Base-by-base conservation (phyloP, 2,797 vertebrate species). In the Enteromius fasciolatus region DNA sequence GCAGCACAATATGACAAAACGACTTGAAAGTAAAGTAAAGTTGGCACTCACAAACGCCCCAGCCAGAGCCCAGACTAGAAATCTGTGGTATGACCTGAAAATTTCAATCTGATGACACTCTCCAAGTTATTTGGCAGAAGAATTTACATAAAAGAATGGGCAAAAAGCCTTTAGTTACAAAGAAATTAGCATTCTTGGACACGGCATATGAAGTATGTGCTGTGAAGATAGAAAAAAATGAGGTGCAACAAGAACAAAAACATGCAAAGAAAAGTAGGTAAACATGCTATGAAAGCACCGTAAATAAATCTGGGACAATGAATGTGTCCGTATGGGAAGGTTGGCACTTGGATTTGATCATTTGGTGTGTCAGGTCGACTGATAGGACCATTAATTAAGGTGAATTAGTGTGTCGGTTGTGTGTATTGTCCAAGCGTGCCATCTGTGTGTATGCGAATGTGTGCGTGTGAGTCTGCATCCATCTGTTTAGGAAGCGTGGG, bases 401-500 rank as follows among this genome's bases (percentile, higher is more conserved):
- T 82, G 73, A 82, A 52, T 67, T 67, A 74, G 76, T 64, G 54
- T 79, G 63, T 75, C 18, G 52, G 48, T 82, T 82, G 52, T 70
- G 81, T 81, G 69, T 83, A 33, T 80, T 82, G 75, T 85, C 75
- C 73, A 46, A 74, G 25, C 17, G 12, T 74, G 74, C 79, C 61
- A 76, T 75, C 73, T 76, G 77, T 81, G 81, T 68, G 72, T 81
- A 75, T 78, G 63, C 12, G 46, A 78, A 80, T 80, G 73, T 78
- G 85, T 80, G 84, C 44, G 70, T 80, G 80, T 84, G 64, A 74
- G 82, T 57, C 76, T 73, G 36, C 54, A 67, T 88, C 84, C 85
- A 89, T 87, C 82, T 87, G 86, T 88, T 89, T 88, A 63, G 78
- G 82, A 87, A 88, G 84, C 67, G 86, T 87, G 85, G 86, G 89